Evolutionary conservation across 2,888 invertebrate genomes (phyloP), one percentile per base, ranked within the genome.

Genomic region (Agrenia bidenticulata): DNA sequence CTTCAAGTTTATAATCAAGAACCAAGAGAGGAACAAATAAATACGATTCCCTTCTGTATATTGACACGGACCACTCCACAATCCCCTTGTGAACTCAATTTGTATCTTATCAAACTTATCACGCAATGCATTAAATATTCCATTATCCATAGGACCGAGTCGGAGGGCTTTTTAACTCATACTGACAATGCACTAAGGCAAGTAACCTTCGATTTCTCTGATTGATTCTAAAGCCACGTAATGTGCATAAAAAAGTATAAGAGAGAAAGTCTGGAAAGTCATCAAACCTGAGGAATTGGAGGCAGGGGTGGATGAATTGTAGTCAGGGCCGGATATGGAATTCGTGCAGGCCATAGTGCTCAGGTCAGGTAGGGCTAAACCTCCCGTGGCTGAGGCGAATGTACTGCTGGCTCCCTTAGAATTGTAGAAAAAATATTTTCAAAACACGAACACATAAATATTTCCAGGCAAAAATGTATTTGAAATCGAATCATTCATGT

Each of bases 241-340:
- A n/a, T n/a, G n/a, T n/a, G n/a, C n/a, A n/a, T n/a, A n/a, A n/a
- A n/a, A n/a, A n/a, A n/a, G n/a, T 39, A 15, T 19, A 21, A 37
- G 26, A 1, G 39, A 21, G 58, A 42, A 42, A 59, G 45, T 42
- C 21, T 5, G 32, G 26, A 55, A 45, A 2, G 11, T n/a, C 17
- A 49, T n/a, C 19, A 27, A 61, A 75, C 75, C 75, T 68, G 75
- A 75, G 19, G 75, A 75, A 56, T 73, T 73, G 42, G 75, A 75
- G 1, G 73, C 70, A 4, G 75, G 75, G 5, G 75, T 73, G 9
- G 75, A 73, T 19, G 72, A 70, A 19, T 66, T 67, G 42, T 73
- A 75, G 26, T 75, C 75, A 2, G 70, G 61, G 26, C 70, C 73
- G 13, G 71, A 64, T 45, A 73, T 67, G 21, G 73, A 72, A 63